Percentiles rank a stretch among this genome's conserved stretches.
Conservation (phyloP, 1,140 invertebrate genomes). For the Eciton burchellii region DNA sequence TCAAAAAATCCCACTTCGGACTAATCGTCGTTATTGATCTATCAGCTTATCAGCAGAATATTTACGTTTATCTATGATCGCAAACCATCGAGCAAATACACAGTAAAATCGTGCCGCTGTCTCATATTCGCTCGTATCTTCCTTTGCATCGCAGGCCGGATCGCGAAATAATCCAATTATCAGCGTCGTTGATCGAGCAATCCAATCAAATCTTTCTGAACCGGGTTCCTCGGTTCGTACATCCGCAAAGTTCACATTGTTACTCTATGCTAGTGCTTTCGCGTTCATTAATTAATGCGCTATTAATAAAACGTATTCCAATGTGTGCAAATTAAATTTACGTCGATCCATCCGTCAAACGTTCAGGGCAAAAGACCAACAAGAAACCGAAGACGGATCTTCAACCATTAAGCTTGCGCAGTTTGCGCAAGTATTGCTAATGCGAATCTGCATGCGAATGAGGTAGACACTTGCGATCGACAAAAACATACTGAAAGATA, state of each 20-base stretch:
- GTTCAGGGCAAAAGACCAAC: not conserved
- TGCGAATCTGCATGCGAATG: not conserved
- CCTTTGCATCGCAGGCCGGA: not conserved
- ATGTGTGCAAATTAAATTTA: too few relatives aligned
- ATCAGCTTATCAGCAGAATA: constrained; percentile 26
- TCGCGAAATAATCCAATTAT: not conserved
- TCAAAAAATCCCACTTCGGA: not conserved
- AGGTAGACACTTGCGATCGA: not conserved
- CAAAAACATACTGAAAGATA: constrained; percentile 3
- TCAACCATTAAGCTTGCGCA: not conserved
- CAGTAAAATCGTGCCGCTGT: not conserved
- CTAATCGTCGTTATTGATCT: constrained; percentile 19
- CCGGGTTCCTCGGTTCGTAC: too few relatives aligned
- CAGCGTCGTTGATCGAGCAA: not conserved
- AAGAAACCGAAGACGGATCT: not conserved
- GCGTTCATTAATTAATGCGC: too few relatives aligned
- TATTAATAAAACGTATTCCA: too few relatives aligned
- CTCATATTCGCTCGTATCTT: not conserved
- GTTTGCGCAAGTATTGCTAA: not conserved
- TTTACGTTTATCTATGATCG: constrained; percentile 1
- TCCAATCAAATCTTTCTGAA: not conserved
- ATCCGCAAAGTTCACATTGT: too few relatives aligned
- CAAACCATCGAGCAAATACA: not conserved
- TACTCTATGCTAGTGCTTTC: too few relatives aligned
- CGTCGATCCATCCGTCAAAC: too few relatives aligned